Conservation (phyloP, 2,113 vertebrate species). For the Fregetta grallaria region DNA sequence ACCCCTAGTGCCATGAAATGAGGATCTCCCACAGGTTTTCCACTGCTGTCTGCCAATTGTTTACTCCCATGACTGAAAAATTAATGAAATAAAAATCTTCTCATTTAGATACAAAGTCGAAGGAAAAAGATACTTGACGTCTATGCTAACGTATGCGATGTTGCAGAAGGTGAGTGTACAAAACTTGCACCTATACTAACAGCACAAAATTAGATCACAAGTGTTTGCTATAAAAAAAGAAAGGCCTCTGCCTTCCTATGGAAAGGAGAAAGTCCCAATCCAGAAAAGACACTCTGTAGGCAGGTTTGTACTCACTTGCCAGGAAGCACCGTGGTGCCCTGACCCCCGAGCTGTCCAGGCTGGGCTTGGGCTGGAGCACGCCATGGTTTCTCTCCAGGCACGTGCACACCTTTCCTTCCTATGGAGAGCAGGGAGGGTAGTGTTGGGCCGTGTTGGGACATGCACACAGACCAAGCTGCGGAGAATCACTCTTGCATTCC, state of each 20-base stretch:
- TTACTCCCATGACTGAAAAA: neutral
- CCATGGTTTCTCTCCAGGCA: accelerated
- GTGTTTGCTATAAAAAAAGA: neutral
- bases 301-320: neutral
- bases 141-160: conserved; percentile 88
- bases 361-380: neutral
- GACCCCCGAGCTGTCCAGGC: neutral
- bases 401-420: accelerated
- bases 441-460: accelerated
- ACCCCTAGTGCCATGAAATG: neutral
- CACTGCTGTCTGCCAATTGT: neutral
- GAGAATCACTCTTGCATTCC: neutral
- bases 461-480: neutral
- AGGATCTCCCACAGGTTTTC: neutral
- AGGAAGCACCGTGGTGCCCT: neutral
- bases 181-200: neutral
- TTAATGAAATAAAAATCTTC: neutral
- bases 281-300: neutral
- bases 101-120: conserved; percentile 89
- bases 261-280: neutral
- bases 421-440: neutral
- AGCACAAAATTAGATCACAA: neutral
- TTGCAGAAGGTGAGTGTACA: conserved; percentile 85
- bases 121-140: conserved; percentile 97
- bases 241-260: neutral